phyloP scores from a whole-genome alignment of 1,140 invertebrate genomes.

The Spodoptera litura region DNA sequence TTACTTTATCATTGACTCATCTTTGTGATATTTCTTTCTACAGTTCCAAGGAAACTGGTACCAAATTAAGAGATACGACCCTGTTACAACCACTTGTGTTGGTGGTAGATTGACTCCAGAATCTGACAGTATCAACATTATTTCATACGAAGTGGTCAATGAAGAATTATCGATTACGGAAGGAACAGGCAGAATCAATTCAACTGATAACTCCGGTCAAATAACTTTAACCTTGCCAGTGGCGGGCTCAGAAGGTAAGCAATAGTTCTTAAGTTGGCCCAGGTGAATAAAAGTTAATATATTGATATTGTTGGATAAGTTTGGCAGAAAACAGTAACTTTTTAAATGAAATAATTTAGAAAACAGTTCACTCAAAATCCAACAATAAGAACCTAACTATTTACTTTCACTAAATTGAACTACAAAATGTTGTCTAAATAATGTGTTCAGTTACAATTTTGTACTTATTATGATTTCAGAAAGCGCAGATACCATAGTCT shows the following conservation, averaged over 20 bases:
- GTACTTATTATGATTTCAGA: not conserved
- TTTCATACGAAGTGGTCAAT: conserved; percentile 70
- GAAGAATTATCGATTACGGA: conserved; percentile 51
- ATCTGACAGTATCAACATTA: conserved; percentile 57
- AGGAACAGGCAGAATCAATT: conserved; percentile 58
- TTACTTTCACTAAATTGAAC: not conserved
- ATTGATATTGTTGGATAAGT: not conserved
- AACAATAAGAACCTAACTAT: no score
- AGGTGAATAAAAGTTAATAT: not conserved
- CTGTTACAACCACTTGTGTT: conserved; percentile 64
- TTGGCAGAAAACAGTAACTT: not conserved
- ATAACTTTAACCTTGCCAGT: not conserved
- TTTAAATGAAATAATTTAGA: no score
- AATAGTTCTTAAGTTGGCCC: not conserved
- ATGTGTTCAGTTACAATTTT: not conserved
- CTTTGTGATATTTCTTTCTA: not conserved
- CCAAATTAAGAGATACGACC: conserved; percentile 70
- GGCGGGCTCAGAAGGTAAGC: not conserved
- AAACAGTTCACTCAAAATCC: not conserved
- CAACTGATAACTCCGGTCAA: not conserved
- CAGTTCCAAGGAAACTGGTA: conserved; percentile 77
- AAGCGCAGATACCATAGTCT: not conserved
- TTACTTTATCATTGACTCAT: no score
- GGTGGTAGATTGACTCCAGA: conserved; percentile 60
- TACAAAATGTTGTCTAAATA: not conserved